Evolutionary conservation across 2,113 vertebrate species (phyloP).

Genomic region (Xiphias gladius): DNA sequence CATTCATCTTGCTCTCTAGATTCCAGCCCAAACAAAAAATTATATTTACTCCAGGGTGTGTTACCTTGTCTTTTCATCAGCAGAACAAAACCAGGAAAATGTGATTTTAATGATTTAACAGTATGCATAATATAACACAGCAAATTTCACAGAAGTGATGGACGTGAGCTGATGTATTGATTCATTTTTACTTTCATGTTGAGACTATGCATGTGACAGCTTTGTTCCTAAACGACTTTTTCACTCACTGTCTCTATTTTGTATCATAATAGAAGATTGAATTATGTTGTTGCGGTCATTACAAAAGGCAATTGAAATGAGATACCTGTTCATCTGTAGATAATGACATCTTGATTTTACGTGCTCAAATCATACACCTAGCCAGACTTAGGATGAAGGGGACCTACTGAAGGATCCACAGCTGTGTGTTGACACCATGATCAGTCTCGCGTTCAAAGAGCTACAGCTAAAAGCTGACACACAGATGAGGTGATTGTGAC

Average conservation of each 20-base stretch:
- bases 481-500: background rate
- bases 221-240: background rate
- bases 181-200: background rate
- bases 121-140: constrained; percentile 1
- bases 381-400: constrained; percentile 2
- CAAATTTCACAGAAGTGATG: constrained; percentile 19
- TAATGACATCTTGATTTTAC: constrained; percentile 8
- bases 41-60: constrained; percentile 35
- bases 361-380: background rate
- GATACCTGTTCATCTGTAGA: constrained; percentile 8
- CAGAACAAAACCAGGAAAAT: constrained; percentile 44
- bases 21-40: constrained; percentile 2
- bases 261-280: background rate
- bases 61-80: constrained; percentile 31
- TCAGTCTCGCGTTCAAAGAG: background rate
- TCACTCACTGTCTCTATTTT: background rate
- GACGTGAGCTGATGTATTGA: constrained; percentile 1
- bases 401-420: background rate
- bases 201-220: constrained; percentile 12
- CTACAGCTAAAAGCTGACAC: background rate
- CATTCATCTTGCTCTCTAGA: constrained; percentile 41
- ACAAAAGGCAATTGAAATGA: constrained; percentile 19
- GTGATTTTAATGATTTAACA: constrained; percentile 57
- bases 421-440: background rate
- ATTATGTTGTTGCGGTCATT: background rate